These are phyloP conservation scores for Theristicus caerulescens DNA, from an alignment of 2,113 vertebrate genomes.

Conservation along the genomic window DNA sequence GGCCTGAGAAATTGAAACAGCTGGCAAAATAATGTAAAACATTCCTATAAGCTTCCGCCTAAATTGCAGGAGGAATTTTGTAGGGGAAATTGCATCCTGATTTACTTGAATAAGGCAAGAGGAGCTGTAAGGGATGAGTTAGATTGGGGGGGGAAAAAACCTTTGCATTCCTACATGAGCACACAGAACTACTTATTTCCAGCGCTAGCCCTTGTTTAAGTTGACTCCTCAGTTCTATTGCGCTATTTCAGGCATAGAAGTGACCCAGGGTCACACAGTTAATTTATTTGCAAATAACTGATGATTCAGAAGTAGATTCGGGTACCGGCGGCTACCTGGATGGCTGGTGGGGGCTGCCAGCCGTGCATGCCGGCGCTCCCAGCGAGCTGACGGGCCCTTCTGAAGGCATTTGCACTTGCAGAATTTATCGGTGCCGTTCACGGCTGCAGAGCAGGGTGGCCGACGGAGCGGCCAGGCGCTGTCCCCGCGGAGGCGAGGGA, in stretches of 20 bases:
- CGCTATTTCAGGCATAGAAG: background rate
- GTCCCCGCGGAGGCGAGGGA: background rate
- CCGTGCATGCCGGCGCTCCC: rapidly evolving
- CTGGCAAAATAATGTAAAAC: background rate
- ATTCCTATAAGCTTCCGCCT: background rate
- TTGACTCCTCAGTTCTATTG: background rate
- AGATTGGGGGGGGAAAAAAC: background rate
- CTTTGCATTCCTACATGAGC: rapidly evolving
- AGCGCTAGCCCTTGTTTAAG: background rate
- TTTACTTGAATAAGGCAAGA: background rate
- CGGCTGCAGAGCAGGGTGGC: rapidly evolving
- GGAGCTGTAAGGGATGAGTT: background rate
- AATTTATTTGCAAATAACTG: background rate
- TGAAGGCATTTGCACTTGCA: too few relatives aligned
- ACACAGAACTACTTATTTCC: background rate
- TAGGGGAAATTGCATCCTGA: background rate
- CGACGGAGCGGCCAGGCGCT: too few relatives aligned
- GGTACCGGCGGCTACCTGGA: background rate
- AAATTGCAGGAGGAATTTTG: background rate
- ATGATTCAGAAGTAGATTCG: rapidly evolving
- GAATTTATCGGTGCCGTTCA: rapidly evolving
- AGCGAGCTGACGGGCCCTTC: background rate
- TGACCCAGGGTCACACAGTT: background rate
- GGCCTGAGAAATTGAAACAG: background rate
- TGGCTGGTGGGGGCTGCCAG: background rate